Evolutionary conservation across 2,797 vertebrate genomes (phyloP), one percentile per base, ranked within the genome.

Genomic region (Lacerta viridis): DNA sequence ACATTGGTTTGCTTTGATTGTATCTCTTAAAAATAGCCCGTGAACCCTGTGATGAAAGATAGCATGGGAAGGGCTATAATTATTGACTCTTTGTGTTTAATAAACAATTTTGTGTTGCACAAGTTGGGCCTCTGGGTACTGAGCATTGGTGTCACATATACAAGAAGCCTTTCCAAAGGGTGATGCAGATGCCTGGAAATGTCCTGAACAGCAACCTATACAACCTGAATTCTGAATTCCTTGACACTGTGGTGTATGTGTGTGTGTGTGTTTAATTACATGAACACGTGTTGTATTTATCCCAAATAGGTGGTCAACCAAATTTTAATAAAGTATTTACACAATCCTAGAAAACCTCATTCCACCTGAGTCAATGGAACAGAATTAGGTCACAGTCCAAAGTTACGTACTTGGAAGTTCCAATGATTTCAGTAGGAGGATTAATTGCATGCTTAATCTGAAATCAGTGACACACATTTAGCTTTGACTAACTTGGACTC

Each of bases 171-270:
- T 41, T 81, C 29, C 86, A 64, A 81, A 81, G 79, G 9, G 39
- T 82, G 86, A 17, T 61, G 39, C 10, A 81, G 18, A 64, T 75
- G 23, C n/a, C 69, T 64, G 79, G 29, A 87, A 75, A 75, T 82
- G 13, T 10, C 61, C 75, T 78, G 13, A 27, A 66, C 18, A 66
- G 27, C 36, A 61, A 4, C 27, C 13, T 68, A 61, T 69, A 43
- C 29, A 50, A 86, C 41, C 85, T 86, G 76, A 75, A 87, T 81
- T 74, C 39, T 74, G 25, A 55, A 55, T 55, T 17, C 79, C 69
- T 79, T 85, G 29, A 8, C 41, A 76, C 33, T 76, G n/a, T 46
- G 11, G 71, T 25, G 7, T 20, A 8, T 83, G 18, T 81, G 55
- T 15, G n/a, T 55, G 33, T 41, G 61, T 79, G 55, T 71, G 50